These are phyloP conservation scores for Falco cherrug DNA, from an alignment of 2,797 vertebrate genomes.

Conservation along the genomic window DNA sequence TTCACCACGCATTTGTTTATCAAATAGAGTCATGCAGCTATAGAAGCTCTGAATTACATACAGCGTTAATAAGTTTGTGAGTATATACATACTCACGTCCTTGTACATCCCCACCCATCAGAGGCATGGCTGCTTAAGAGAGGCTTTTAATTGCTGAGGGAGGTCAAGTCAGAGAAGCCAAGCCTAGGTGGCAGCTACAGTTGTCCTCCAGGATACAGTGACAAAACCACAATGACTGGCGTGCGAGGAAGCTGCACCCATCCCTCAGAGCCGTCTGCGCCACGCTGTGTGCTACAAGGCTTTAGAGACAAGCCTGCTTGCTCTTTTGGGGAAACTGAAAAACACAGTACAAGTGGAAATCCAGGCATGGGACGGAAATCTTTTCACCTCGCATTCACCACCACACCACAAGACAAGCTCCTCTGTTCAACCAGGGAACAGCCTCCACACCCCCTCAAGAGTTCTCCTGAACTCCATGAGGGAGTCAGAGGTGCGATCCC, in stretches of 20 bases:
- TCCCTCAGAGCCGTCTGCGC: background rate
- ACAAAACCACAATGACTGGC: background rate
- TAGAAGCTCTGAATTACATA: background rate
- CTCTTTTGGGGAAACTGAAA: background rate
- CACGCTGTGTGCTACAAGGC: background rate
- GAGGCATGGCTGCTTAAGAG: background rate
- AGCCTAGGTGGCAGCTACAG: background rate
- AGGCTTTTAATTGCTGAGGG: background rate
- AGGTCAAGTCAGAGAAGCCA: background rate
- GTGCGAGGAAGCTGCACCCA: background rate
- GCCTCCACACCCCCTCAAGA: background rate
- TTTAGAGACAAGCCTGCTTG: background rate
- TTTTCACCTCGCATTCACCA: background rate
- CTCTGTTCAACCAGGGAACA: background rate
- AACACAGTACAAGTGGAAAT: background rate
- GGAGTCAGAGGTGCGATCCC: background rate
- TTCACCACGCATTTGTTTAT: background rate
- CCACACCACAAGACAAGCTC: background rate
- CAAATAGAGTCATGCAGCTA: background rate
- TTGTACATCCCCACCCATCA: background rate
- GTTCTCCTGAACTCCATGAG: background rate
- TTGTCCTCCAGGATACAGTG: background rate
- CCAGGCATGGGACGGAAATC: background rate
- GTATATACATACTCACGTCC: background rate
- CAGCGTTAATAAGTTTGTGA: background rate